Percentiles rank a stretch among this genome's conserved stretches.
These are phyloP conservation scores for Dysdera silvatica DNA, from an alignment of 1,140 invertebrate genomes.

Conservation along the genomic window DNA sequence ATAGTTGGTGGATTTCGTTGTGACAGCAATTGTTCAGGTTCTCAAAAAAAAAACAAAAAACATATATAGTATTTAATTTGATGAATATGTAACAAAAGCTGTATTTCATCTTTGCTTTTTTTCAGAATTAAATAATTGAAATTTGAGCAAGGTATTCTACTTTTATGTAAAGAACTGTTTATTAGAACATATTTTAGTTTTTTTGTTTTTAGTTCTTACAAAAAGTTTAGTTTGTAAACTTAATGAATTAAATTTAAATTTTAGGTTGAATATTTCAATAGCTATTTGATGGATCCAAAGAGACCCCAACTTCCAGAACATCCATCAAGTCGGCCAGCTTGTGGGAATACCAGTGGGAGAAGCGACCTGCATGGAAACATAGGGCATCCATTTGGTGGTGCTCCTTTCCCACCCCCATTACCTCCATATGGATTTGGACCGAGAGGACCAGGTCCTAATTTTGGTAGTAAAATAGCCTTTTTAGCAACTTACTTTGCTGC, in stretches of 20 bases:
- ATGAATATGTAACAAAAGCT: too few species aligned
- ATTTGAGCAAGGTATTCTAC: too few species aligned
- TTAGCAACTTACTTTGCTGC: too few species aligned
- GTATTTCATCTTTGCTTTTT: too few species aligned
- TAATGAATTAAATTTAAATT: background rate
- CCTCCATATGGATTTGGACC: constrained; percentile 23
- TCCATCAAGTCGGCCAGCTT: constrained; percentile 53
- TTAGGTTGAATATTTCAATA: constrained; percentile 86
- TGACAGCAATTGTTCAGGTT: too few species aligned
- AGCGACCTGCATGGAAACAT: background rate
- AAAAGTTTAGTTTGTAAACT: background rate
- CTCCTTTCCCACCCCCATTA: constrained; percentile 22
- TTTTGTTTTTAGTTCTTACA: constrained; percentile 11
- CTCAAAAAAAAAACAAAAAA: too few species aligned
- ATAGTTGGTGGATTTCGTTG: too few species aligned
- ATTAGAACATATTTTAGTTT: background rate
- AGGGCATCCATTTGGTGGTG: constrained; percentile 27
- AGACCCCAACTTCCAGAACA: constrained; percentile 87
- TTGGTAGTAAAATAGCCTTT: constrained; percentile 14
- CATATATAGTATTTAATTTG: too few species aligned
- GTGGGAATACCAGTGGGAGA: background rate
- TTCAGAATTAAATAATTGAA: too few species aligned
- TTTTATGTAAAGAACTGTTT: background rate
- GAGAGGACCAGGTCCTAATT: constrained; percentile 22
- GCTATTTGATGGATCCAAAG: constrained; percentile 90